These are phyloP conservation scores for cat (Felis catus) DNA, from an alignment of 2,113 vertebrate genomes.

Conservation along the genomic window DNA sequence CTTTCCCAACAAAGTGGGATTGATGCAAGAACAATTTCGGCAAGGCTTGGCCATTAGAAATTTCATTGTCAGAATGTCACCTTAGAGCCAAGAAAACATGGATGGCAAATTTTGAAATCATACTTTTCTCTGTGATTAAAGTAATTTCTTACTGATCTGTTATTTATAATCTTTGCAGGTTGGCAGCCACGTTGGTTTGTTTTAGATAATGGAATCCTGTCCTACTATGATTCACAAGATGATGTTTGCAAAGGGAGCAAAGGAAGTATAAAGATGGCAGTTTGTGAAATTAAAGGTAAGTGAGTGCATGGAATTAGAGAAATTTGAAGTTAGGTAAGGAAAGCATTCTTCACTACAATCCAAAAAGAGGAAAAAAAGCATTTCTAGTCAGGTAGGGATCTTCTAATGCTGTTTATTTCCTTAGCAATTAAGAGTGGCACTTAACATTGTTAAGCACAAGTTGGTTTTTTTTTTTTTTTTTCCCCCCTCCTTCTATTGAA, in stretches of 20 bases:
- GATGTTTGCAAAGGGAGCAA: constrained; percentile 92
- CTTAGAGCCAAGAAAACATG: constrained; percentile 15
- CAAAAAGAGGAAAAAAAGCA: neutral
- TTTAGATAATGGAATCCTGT: constrained; percentile 91
- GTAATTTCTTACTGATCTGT: neutral
- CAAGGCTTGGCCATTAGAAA: neutral
- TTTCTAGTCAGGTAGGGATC: neutral
- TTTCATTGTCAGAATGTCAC: constrained; percentile 1
- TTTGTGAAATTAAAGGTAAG: constrained; percentile 93
- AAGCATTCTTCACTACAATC: neutral
- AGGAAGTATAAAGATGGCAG: constrained; percentile 93
- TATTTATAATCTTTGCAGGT: constrained; percentile 81
- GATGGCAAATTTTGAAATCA: neutral
- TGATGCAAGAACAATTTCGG: neutral
- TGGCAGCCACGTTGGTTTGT: constrained; percentile 93
- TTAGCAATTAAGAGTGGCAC: neutral
- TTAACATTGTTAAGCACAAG: neutral
- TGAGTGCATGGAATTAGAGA: constrained; percentile 25
- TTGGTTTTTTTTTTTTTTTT: neutral
- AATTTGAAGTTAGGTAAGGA: constrained; percentile 31
- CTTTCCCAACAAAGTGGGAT: neutral
- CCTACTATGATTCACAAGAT: constrained; percentile 92
- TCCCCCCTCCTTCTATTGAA: constrained; percentile 9
- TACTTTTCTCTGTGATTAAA: neutral
- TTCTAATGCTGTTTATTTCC: neutral